Evolutionary conservation across 2,797 vertebrate genomes (phyloP).

Genomic region (Falco cherrug): DNA sequence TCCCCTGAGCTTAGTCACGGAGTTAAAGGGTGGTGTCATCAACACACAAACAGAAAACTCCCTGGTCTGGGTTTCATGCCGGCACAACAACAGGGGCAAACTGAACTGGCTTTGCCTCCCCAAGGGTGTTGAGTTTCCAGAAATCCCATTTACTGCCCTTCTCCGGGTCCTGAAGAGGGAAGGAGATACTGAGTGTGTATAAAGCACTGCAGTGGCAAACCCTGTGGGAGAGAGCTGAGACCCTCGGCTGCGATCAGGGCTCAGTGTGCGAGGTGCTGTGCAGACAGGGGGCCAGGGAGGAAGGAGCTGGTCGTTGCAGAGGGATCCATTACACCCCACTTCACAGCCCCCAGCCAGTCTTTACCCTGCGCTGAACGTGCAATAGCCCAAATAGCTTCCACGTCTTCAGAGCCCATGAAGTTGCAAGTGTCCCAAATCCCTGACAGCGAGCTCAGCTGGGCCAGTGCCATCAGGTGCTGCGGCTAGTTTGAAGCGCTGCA

Average conservation of each 20-base stretch:
- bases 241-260: rapidly evolving
- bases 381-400: background rate
- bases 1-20: slow-evolving; percentile 27
- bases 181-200: background rate
- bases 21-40: background rate
- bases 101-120: background rate
- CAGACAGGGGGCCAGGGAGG: background rate
- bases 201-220: background rate
- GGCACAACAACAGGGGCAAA: background rate
- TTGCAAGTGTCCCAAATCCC: background rate
- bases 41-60: slow-evolving; percentile 14
- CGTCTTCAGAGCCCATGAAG: background rate
- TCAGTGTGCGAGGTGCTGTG: background rate
- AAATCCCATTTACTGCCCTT: background rate
- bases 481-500: background rate
- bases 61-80: background rate
- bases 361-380: background rate
- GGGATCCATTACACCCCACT: rapidly evolving
- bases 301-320: background rate
- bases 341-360: background rate
- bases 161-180: rapidly evolving
- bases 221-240: background rate
- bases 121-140: background rate
- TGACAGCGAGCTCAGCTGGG: background rate
- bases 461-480: background rate